Percentiles rank a stretch among this genome's conserved stretches.
These are phyloP conservation scores for Zhengitettix transpicula DNA, from an alignment of 2,888 invertebrate species.

Conservation along the genomic window DNA sequence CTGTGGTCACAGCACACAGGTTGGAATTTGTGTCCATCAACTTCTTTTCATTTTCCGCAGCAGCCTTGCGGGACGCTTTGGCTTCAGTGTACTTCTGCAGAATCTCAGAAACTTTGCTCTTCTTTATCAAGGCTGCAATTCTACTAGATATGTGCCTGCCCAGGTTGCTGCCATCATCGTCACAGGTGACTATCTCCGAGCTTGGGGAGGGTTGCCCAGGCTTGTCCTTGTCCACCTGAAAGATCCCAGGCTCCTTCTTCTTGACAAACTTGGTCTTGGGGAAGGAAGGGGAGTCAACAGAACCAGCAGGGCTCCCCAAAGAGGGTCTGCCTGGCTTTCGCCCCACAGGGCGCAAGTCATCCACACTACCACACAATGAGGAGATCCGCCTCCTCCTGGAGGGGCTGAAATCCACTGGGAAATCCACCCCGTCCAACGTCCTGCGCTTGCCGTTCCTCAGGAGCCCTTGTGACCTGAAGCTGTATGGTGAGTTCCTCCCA, in stretches of 20 bases:
- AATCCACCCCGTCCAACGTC: no score
- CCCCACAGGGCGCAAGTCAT: neutral
- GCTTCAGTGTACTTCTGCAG: neutral
- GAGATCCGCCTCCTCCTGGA: neutral
- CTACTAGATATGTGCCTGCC: neutral
- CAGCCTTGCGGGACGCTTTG: neutral
- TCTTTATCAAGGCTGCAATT: neutral
- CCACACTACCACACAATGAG: neutral
- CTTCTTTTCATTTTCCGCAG: neutral
- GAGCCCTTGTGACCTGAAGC: neutral
- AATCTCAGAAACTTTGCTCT: neutral
- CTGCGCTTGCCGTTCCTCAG: neutral
- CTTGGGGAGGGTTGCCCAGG: neutral
- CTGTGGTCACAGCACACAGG: neutral
- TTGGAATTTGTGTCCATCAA: neutral
- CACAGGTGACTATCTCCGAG: no score
- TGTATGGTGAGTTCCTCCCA: neutral
- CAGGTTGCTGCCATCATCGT: no score
- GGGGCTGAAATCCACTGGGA: neutral
- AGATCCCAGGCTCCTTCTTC: neutral
- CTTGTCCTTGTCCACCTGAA: neutral
- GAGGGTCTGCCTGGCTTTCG: neutral
- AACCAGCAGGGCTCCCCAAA: neutral
- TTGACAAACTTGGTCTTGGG: neutral
- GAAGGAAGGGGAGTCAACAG: neutral